phyloP scores from a whole-genome alignment of 2,797 vertebrate species.

The Eulemur mongoz region DNA sequence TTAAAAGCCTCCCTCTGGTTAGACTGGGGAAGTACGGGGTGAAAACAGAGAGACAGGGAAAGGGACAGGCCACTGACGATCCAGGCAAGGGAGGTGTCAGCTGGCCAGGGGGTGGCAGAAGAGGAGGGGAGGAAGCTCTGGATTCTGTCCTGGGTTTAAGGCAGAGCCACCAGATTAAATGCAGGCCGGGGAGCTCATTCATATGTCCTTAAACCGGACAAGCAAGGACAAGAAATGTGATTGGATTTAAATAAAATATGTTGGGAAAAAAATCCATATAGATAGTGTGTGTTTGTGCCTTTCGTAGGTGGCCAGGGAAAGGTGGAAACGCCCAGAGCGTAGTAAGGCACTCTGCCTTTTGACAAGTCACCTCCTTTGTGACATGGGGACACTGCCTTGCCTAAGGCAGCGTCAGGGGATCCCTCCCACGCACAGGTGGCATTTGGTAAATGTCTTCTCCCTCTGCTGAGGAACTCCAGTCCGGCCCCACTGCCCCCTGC shows the following conservation, averaged over 20 bases:
- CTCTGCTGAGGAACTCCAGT: not conserved
- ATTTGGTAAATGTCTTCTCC: not conserved
- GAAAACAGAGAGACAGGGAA: not conserved
- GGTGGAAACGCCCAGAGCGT: not conserved
- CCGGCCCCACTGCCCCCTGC: not conserved
- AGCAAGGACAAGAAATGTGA: not conserved
- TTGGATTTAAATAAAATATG: not conserved
- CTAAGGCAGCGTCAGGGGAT: accelerated
- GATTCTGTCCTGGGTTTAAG: not conserved
- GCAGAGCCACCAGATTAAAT: not conserved
- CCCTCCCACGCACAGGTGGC: not conserved
- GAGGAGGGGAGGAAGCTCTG: not conserved
- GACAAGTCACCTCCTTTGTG: not conserved
- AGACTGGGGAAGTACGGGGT: not conserved
- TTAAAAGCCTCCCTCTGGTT: not conserved
- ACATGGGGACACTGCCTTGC: not conserved
- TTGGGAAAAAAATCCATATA: not conserved
- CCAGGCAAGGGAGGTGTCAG: not conserved
- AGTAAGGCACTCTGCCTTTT: not conserved
- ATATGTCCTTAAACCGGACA: not conserved
- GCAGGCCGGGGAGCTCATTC: not conserved
- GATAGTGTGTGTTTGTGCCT: no score
- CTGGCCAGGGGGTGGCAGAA: not conserved
- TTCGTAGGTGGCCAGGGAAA: not conserved
- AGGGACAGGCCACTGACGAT: not conserved